Conservation (phyloP, 2,113 vertebrate species). For the Brachyhypopomus gauderio region DNA sequence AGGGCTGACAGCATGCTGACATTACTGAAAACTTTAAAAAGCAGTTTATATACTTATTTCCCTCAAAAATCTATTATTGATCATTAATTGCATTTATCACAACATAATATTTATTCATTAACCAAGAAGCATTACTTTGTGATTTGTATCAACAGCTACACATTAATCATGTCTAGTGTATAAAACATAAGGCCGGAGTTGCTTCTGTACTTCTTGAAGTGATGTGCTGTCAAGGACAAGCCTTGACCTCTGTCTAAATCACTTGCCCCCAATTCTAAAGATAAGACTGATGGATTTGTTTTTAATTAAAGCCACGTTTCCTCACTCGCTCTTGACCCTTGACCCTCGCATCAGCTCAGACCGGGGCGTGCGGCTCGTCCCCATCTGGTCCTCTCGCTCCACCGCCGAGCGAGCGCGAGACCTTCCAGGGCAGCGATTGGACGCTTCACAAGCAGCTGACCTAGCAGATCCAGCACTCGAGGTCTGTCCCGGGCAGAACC, state of each 20-base stretch:
- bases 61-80: neutral
- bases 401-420: constrained; percentile 27
- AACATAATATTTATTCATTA: neutral
- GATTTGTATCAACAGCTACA: too few species aligned
- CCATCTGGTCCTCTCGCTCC: constrained; percentile 43
- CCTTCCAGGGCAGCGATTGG: constrained; percentile 30
- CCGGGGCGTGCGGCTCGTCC: constrained; percentile 35
- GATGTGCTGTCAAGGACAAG: constrained; percentile 3
- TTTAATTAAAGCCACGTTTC: constrained; percentile 35
- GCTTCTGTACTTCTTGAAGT: constrained; percentile 14
- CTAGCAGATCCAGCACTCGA: constrained; percentile 43
- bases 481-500: constrained; percentile 37
- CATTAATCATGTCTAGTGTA: too few species aligned
- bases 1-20: neutral
- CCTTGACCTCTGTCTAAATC: constrained; percentile 21
- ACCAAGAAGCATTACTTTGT: too few species aligned
- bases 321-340: constrained; percentile 35
- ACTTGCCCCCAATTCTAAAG: neutral
- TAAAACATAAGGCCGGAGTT: neutral
- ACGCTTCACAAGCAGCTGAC: constrained; percentile 53
- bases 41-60: too few species aligned
- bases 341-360: constrained; percentile 31
- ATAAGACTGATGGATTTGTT: constrained; percentile 38
- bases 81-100: neutral
- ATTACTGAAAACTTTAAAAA: too few species aligned